Base-by-base conservation (phyloP, 1,140 invertebrate genomes). In the Leptonema lineaticorne region DNA sequence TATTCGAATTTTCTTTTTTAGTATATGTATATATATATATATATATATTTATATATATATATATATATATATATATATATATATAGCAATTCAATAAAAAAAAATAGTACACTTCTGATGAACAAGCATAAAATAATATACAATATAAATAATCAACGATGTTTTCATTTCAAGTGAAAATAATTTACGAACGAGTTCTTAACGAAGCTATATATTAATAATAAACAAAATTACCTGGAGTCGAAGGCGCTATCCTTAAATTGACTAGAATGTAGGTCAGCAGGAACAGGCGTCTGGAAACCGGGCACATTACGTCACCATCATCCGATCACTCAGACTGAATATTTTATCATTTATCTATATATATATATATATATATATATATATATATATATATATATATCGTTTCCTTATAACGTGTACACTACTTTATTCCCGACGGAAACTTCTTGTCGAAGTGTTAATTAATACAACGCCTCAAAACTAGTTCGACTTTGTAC, bases 291-390 rank as follows among this genome's bases (percentile, higher is more conserved):
- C 33, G 56, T 11, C 37, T 28, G 18, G 53, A 45, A 45, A 26
- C 66, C 8, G 53, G 57, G 53, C 30, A 45, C 66, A 67, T 67
- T 67, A 67, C 66, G 66, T 67, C 66, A 67, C 66, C 66, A 67
- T 67, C 56, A 56, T 67, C 22, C 46, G 66, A 14, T 46, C 60
- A 62, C 29, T n/a, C n/a, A n/a, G n/a, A n/a, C 11, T 33, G 30
- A 33, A 33, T 33, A 11, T 6, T 33, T 33, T 33, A 6, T 6
- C 5, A 33, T 33, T 6, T 33, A 33, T 11, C 5, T 33, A 33
- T 11, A 33, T 33, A 33, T 33, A 11, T 33, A 33, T 11, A 5
- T 33, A 33, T 33, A 33, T 33, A 11, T 33, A 33, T 33, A 11
- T 33, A 33, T 33, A 11, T 33, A 33, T 33, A 11, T 33, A 33